phyloP scores from a whole-genome alignment of 2,113 vertebrate genomes.

The Merops nubicus region DNA sequence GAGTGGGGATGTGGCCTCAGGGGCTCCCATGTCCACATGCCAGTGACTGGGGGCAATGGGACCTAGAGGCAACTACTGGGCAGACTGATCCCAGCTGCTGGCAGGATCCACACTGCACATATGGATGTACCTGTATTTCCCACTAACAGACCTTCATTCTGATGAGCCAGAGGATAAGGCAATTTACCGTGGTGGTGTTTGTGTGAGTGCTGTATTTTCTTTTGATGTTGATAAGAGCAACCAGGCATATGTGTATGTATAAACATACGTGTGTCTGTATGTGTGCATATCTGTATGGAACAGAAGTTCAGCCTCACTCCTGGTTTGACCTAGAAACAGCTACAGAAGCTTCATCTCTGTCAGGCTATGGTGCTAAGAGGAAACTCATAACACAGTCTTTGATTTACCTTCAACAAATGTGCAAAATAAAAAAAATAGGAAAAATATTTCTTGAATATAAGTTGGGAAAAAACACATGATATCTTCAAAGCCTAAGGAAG shows the following conservation, averaged over 20 bases:
- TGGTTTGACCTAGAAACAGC: neutral
- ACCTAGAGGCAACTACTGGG: neutral
- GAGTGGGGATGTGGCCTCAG: neutral
- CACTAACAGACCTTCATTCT: neutral
- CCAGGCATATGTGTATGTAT: neutral
- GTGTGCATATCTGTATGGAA: neutral
- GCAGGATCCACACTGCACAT: neutral
- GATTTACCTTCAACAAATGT: neutral
- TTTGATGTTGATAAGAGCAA: neutral
- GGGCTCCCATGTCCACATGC: fast-evolving
- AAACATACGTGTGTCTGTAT: fast-evolving
- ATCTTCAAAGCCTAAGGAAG: neutral
- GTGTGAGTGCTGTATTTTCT: neutral
- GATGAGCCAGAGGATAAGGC: neutral
- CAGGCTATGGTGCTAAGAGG: neutral
- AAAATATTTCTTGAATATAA: neutral
- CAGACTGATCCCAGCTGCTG: neutral
- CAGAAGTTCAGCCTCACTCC: neutral
- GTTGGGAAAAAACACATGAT: fast-evolving
- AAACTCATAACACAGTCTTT: neutral
- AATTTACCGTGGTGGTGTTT: neutral
- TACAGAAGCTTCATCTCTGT: neutral
- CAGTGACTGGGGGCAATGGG: neutral
- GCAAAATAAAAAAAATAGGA: neutral
- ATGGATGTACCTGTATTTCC: neutral